Evolutionary conservation across 2,888 invertebrate genomes (phyloP).

Genomic region (Phyllotreta striolata): DNA sequence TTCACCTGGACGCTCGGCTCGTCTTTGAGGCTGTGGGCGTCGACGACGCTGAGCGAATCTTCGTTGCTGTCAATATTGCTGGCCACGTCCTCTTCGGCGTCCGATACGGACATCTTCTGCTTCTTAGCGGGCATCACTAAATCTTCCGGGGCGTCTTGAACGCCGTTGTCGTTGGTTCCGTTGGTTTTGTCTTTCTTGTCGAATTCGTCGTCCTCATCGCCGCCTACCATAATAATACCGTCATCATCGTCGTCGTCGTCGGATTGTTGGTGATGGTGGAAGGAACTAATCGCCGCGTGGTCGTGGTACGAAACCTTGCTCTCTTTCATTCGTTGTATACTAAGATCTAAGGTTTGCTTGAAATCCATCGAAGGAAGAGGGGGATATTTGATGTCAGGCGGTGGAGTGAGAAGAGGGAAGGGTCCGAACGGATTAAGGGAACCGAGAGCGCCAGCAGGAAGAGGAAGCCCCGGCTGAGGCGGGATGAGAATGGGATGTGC

Average conservation of each 20-base stretch:
- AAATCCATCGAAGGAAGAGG: conserved; percentile 68
- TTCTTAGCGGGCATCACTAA: conserved; percentile 74
- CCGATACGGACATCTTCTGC: conserved; percentile 65
- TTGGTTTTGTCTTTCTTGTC: conserved; percentile 56
- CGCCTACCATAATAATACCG: conserved; percentile 80
- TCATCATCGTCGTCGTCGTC: conserved; percentile 78
- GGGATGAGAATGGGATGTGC: conserved; percentile 83
- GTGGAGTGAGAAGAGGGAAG: conserved; percentile 78
- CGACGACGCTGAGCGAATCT: conserved; percentile 66
- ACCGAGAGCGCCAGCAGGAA: conserved; percentile 70
- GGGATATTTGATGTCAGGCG: conserved; percentile 72
- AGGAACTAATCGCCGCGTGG: conserved; percentile 49
- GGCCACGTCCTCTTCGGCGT: conserved; percentile 65
- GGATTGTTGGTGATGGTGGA: conserved; percentile 47
- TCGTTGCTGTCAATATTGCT: conserved; percentile 74
- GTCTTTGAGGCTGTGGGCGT: conserved; percentile 66
- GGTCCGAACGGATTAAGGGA: conserved; percentile 80
- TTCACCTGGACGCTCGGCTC: conserved; percentile 67
- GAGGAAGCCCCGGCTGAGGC: conserved; percentile 72
- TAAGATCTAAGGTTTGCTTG: conserved; percentile 71
- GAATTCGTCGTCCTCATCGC: conserved; percentile 63
- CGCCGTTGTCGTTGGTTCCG: conserved; percentile 54
- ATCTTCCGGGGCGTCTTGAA: conserved; percentile 71
- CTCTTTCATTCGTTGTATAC: conserved; percentile 63
- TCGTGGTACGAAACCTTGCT: conserved; percentile 54